These are phyloP conservation scores for Tinamus guttatus DNA, from an alignment of 2,113 vertebrate genomes.

Conservation along the genomic window DNA sequence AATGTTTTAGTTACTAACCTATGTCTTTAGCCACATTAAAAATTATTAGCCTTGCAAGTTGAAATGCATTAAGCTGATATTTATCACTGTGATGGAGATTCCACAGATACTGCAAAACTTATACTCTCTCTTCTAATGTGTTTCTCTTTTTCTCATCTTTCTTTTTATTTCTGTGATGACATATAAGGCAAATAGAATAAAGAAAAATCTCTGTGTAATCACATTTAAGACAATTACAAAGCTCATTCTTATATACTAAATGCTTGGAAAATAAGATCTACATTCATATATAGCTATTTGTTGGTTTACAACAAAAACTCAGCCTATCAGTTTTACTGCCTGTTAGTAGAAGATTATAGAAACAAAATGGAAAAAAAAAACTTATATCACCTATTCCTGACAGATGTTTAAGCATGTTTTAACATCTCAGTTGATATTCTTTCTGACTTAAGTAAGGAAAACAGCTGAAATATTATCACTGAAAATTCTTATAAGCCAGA, in stretches of 20 bases:
- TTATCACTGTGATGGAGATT: not conserved
- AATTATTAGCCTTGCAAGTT: not conserved
- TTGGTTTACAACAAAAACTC: constrained; percentile 40
- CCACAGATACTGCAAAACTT: not conserved
- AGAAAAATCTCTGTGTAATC: not conserved
- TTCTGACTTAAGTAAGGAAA: constrained; percentile 39
- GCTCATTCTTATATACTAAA: not conserved
- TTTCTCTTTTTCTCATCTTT: not conserved
- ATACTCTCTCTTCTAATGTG: not conserved
- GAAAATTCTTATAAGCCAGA: not conserved
- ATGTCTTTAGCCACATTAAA: not conserved
- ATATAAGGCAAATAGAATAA: constrained; percentile 1
- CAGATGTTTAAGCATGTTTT: constrained; percentile 47
- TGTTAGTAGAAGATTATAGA: constrained; percentile 56
- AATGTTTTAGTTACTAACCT: not conserved
- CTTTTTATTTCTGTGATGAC: not conserved
- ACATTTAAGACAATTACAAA: constrained; percentile 5
- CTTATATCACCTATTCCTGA: not conserved
- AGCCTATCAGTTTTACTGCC: constrained; percentile 22
- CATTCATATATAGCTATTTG: not conserved
- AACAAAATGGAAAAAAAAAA: not conserved
- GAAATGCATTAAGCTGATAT: not conserved
- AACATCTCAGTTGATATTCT: not conserved
- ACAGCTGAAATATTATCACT: constrained; percentile 10
- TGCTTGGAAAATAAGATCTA: constrained; percentile 4